Evolutionary conservation across 37 sponge, comb jelly and placozoan species (phyloP).

Genomic region (Sycon ciliatum): DNA sequence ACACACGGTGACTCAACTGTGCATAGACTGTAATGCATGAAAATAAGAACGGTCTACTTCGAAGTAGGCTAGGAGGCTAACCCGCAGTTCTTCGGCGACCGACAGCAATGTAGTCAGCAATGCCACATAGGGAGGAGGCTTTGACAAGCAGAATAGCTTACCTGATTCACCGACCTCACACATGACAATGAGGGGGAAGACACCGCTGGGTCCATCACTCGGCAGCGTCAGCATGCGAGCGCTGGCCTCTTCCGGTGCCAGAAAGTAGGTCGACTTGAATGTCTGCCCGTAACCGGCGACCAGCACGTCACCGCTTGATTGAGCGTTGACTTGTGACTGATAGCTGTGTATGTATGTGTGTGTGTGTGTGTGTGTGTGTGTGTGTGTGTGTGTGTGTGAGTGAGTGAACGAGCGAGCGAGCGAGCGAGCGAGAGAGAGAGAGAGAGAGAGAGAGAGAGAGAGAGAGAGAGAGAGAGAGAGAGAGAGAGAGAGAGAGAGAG

Average conservation of each 20-base stretch:
- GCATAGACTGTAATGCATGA: too few relatives aligned
- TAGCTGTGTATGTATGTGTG: constrained; percentile 1
- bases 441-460: not conserved
- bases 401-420: constrained; percentile 31
- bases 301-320: not conserved
- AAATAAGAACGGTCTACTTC: too few relatives aligned
- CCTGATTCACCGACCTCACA: not conserved
- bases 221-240: too few relatives aligned
- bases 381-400: constrained; percentile 37
- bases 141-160: not conserved
- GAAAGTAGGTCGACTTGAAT: too few relatives aligned
- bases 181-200: not conserved
- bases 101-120: constrained; percentile 16
- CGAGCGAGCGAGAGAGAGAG: too few relatives aligned
- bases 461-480: too few relatives aligned
- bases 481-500: too few relatives aligned
- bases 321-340: not conserved
- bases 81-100: too few relatives aligned
- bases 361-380: constrained; percentile 31
- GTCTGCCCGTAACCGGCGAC: too few relatives aligned
- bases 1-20: too few relatives aligned
- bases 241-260: too few relatives aligned
- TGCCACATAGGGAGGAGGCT: not conserved
- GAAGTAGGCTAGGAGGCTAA: constrained; percentile 20
- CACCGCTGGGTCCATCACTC: constrained; percentile 12